These are phyloP conservation scores for Eristalinus aeneus DNA, from an alignment of 2,888 invertebrate genomes.

Conservation along the genomic window DNA sequence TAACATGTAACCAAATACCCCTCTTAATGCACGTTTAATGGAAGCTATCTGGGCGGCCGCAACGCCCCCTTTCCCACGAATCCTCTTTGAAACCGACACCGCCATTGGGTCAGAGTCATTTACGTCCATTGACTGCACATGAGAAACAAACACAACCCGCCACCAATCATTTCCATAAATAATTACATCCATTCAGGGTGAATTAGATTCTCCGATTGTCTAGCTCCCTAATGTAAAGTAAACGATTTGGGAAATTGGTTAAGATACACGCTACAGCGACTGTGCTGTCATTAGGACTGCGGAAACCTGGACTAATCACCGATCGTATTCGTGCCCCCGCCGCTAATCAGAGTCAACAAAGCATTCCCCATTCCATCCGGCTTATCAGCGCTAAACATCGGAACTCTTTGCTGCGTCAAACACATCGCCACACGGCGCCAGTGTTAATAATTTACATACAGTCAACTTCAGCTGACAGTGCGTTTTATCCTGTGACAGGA, in stretches of 20 bases:
- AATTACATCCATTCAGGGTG: background rate
- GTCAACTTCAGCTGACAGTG: slow-evolving; percentile 40
- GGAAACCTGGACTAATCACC: slow-evolving; percentile 9
- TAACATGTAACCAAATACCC: background rate
- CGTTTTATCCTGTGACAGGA: slow-evolving; percentile 35
- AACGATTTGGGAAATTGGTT: background rate
- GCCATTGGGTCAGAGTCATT: background rate
- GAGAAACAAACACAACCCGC: background rate
- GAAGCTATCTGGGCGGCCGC: background rate
- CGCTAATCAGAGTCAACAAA: slow-evolving; percentile 3
- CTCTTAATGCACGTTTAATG: background rate
- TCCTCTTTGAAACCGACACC: background rate
- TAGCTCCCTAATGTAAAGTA: background rate
- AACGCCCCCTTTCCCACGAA: background rate
- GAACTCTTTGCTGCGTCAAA: background rate
- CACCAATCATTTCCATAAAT: background rate
- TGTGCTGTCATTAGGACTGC: background rate
- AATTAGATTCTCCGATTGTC: background rate
- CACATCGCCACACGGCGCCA: slow-evolving; percentile 18
- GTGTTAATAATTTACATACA: slow-evolving; percentile 44
- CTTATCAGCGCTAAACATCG: background rate
- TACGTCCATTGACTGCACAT: background rate
- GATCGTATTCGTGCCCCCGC: slow-evolving; percentile 14
- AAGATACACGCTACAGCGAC: background rate
- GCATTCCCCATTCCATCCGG: background rate